phyloP scores from a whole-genome alignment of 2,113 vertebrate species.

The Phalacrocorax pelagicus region DNA sequence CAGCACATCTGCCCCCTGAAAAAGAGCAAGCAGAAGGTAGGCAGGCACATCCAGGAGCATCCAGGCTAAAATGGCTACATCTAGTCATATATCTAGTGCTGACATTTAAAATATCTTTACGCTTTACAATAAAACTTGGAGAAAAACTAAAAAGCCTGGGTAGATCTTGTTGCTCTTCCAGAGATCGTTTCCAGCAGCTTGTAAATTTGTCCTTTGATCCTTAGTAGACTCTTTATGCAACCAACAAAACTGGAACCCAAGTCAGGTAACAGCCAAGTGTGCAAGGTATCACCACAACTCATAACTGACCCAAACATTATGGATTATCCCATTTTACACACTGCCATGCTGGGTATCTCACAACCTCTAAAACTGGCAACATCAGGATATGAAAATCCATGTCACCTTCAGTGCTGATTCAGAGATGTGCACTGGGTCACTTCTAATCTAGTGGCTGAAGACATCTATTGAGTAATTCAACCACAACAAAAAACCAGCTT shows the following conservation, averaged over 20 bases:
- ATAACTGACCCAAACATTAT: background rate
- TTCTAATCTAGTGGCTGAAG: background rate
- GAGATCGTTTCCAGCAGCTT: background rate
- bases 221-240: background rate
- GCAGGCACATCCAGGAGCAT: background rate
- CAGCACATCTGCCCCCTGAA: conserved; percentile 88
- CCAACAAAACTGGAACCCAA: background rate
- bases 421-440: background rate
- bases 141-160: background rate
- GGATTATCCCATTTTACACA: background rate
- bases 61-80: background rate
- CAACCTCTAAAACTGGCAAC: background rate
- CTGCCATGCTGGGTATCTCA: background rate
- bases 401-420: background rate
- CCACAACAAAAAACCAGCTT: background rate
- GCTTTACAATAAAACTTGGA: background rate
- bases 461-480: background rate
- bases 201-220: background rate
- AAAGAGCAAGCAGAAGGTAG: background rate
- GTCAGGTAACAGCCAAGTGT: fast-evolving
- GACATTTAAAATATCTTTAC: background rate
- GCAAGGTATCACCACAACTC: background rate
- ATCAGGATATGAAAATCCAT: background rate
- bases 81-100: background rate
- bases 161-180: background rate